A percentile compares a stretch with the other conserved stretches of the same genome.
These are phyloP conservation scores for Rotaria macrura DNA, from an alignment of 2,888 invertebrate genomes.

Conservation along the genomic window DNA sequence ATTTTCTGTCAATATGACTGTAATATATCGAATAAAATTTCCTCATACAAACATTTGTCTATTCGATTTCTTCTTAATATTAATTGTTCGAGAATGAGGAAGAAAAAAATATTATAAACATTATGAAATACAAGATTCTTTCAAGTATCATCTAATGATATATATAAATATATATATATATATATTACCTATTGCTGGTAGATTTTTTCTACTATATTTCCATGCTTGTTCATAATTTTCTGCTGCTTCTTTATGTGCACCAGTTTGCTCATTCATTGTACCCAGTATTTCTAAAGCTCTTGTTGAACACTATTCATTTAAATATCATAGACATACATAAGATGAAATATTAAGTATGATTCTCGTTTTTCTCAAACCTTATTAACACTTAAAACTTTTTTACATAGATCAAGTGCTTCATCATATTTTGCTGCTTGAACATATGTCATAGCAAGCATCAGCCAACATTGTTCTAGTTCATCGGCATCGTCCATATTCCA, in stretches of 20 bases:
- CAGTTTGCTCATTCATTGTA: slow-evolving; percentile 77
- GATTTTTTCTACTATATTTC: slow-evolving; percentile 68
- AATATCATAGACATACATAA: neutral
- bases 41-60: no score
- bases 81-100: neutral
- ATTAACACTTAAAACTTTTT: slow-evolving; percentile 51
- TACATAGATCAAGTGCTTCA: slow-evolving; percentile 69
- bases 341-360: no score
- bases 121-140: no score
- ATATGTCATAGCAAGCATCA: slow-evolving; percentile 79
- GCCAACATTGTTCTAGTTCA: slow-evolving; percentile 85
- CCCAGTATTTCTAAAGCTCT: slow-evolving; percentile 80
- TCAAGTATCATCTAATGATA: neutral
- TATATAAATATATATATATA: no score
- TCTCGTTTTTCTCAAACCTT: slow-evolving; percentile 36
- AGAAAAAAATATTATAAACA: neutral
- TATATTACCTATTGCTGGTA: slow-evolving; percentile 65
- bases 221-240: slow-evolving; percentile 73
- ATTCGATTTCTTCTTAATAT: no score
- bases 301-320: slow-evolving; percentile 53
- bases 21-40: no score
- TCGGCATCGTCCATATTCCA: slow-evolving; percentile 63
- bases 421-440: slow-evolving; percentile 69
- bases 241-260: slow-evolving; percentile 73
- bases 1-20: no score